phyloP scores from a whole-genome alignment of 2,113 vertebrate genomes.

The Sula dactylatra region DNA sequence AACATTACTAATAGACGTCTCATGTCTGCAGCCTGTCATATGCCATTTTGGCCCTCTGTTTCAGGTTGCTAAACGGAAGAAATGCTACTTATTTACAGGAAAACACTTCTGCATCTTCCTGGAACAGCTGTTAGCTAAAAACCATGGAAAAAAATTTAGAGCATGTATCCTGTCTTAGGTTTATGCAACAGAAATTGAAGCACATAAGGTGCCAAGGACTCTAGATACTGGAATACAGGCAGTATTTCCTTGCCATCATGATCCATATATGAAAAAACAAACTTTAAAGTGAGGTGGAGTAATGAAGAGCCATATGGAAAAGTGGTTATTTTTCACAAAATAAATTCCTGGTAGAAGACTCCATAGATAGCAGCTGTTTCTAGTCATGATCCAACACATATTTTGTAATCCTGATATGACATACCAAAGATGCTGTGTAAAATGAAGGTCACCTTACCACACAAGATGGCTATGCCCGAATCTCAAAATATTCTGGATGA shows the following conservation, averaged over 20 bases:
- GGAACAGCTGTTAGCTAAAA: background rate
- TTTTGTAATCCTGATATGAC: background rate
- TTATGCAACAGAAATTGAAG: background rate
- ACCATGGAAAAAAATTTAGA: background rate
- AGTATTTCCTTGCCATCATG: background rate
- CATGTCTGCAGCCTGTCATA: background rate
- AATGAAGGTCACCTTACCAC: background rate
- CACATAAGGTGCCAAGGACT: background rate
- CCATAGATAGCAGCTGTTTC: background rate
- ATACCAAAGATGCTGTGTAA: background rate
- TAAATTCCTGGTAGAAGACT: background rate
- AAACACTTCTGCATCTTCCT: background rate
- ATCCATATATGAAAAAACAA: background rate
- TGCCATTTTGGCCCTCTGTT: background rate
- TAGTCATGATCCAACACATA: background rate
- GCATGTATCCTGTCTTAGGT: background rate
- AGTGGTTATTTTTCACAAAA: background rate
- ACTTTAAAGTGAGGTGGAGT: background rate
- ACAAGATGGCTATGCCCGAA: background rate
- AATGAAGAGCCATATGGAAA: background rate
- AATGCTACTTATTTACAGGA: background rate
- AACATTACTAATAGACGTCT: conserved; percentile 40
- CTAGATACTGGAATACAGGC: background rate
- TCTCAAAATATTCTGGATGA: background rate
- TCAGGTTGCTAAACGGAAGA: background rate